Conservation (phyloP, 1,140 invertebrate genomes). For the Drosophila prosaltans region DNA sequence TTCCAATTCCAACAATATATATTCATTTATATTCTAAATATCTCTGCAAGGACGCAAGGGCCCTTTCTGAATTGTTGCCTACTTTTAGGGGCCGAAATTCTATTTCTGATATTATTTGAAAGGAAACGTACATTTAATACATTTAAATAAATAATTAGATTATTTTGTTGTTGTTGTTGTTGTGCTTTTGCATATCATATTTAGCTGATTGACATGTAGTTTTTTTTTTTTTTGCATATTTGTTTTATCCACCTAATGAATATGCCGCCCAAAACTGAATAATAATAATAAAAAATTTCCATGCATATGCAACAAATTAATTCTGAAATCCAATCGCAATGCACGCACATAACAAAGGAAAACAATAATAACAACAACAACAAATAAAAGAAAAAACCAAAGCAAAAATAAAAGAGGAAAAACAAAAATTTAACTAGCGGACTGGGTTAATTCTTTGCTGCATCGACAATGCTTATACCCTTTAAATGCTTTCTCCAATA, state of each 20-base stretch:
- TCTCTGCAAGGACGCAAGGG: too few species aligned
- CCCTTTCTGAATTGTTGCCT: too few species aligned
- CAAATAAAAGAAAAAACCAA: slow-evolving; percentile 32
- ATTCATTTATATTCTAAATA: too few species aligned
- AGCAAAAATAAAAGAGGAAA: background rate
- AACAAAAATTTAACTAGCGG: too few species aligned
- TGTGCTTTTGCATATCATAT: background rate
- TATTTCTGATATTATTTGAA: too few species aligned
- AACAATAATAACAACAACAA: background rate
- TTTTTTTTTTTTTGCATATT: background rate
- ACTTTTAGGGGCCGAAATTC: too few species aligned
- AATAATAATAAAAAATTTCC: background rate
- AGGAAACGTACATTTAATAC: background rate
- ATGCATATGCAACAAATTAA: slow-evolving; percentile 49
- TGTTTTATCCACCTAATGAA: background rate
- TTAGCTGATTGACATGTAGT: background rate
- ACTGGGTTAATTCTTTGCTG: too few species aligned
- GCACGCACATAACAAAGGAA: slow-evolving; percentile 42
- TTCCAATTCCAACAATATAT: too few species aligned
- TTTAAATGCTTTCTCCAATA: too few species aligned
- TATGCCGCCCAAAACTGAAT: background rate
- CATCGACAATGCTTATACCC: too few species aligned
- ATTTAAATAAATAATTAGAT: slow-evolving; percentile 7
- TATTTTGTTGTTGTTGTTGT: background rate
- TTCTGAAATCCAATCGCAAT: slow-evolving; percentile 50